Evolutionary conservation across 2,113 vertebrate species (phyloP).

Genomic region (Pelecanoides urinatrix): DNA sequence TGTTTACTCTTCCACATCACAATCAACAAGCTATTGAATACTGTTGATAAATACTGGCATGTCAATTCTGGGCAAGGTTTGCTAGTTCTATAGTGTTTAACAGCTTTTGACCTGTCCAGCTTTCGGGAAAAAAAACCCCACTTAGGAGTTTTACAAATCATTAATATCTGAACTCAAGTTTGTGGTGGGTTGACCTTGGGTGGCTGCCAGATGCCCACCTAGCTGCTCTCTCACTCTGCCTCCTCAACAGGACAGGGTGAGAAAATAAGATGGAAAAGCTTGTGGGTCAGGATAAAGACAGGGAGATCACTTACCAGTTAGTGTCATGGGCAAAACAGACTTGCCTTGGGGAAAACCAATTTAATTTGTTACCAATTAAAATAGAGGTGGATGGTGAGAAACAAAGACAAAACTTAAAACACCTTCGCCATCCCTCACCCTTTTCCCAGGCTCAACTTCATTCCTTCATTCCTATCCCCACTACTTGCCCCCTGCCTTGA

Average conservation of each 20-base stretch:
- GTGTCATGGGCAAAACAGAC: not conserved
- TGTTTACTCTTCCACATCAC: not conserved
- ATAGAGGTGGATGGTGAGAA: not conserved
- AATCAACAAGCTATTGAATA: not conserved
- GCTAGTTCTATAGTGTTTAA: not conserved
- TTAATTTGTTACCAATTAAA: not conserved
- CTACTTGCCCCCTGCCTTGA: not conserved
- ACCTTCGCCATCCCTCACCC: not conserved
- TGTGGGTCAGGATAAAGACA: not conserved
- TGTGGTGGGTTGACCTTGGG: not conserved
- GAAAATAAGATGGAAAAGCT: not conserved
- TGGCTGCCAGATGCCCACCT: not conserved
- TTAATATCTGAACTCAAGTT: not conserved
- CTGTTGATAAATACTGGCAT: not conserved
- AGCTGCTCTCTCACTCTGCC: not conserved
- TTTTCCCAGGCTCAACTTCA: not conserved
- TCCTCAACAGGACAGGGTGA: not conserved
- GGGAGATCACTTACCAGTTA: not conserved
- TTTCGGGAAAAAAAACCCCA: not conserved
- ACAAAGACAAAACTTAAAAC: not conserved
- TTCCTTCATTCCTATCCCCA: not conserved
- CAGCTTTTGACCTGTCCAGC: not conserved
- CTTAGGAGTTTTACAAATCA: fast-evolving
- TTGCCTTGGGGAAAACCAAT: not conserved
- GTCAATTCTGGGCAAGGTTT: not conserved